A percentile compares a stretch with the other conserved stretches of the same genome.
phyloP scores from a whole-genome alignment of 2,113 vertebrate species.

The Nesoenas mayeri region DNA sequence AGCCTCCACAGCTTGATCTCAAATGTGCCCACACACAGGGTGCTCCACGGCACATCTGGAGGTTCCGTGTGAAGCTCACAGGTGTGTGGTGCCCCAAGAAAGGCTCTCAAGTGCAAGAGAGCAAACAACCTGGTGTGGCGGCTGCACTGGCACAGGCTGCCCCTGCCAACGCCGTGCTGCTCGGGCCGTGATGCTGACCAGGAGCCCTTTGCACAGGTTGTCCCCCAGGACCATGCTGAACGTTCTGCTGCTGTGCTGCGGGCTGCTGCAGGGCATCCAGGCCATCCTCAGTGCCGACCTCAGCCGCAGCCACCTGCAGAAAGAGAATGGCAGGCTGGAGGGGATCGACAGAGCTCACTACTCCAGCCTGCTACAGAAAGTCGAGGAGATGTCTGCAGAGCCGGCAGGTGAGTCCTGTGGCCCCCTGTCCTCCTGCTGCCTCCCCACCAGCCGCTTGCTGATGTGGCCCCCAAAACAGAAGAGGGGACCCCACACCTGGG shows the following conservation, averaged over 20 bases:
- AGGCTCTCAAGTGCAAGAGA: neutral
- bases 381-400: neutral
- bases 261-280: conserved; percentile 70
- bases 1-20: accelerated
- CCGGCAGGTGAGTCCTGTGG: conserved; percentile 45
- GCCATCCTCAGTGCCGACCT: conserved; percentile 40
- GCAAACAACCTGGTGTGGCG: accelerated
- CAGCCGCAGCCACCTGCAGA: conserved; percentile 28
- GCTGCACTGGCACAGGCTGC: neutral
- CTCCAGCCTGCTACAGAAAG: conserved; percentile 22
- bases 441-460: accelerated
- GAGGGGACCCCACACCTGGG: accelerated
- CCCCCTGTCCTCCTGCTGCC: accelerated
- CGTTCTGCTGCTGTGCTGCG: conserved; percentile 69
- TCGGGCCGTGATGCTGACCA: accelerated
- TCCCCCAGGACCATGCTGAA: conserved; percentile 68
- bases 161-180: accelerated
- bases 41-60: neutral
- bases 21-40: neutral
- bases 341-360: conserved; percentile 49
- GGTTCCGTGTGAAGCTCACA: neutral
- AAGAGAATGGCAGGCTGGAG: neutral
- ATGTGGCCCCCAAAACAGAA: neutral
- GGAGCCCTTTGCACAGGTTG: neutral
- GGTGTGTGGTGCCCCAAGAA: neutral